These are phyloP conservation scores for Iselma pallidipennis DNA, from an alignment of 2,888 invertebrate genomes.

Conservation along the genomic window DNA sequence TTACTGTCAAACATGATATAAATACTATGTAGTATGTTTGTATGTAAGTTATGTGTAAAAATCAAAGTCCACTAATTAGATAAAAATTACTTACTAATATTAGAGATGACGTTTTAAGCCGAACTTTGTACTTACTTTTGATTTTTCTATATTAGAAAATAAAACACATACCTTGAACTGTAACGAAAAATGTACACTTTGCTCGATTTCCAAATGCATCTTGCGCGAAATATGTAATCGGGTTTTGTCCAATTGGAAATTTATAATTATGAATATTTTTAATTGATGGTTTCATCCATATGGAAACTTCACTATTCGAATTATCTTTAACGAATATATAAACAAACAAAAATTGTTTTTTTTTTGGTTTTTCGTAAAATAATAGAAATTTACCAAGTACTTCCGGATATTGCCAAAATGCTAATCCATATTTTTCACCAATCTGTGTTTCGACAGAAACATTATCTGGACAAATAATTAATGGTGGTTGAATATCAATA, in stretches of 20 bases:
- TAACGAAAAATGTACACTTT: conserved; percentile 64
- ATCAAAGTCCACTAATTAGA: too few species aligned
- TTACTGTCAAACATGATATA: too few species aligned
- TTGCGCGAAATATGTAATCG: conserved; percentile 65
- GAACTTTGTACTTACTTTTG: too few species aligned
- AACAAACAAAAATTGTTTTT: conserved; percentile 31
- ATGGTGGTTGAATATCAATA: conserved; percentile 64
- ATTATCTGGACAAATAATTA: conserved; percentile 62
- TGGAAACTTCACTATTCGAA: conserved; percentile 59
- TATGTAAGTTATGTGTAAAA: too few species aligned
- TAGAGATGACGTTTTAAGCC: too few species aligned
- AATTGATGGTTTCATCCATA: conserved; percentile 65
- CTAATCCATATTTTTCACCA: conserved; percentile 60
- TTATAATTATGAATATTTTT: conserved; percentile 53
- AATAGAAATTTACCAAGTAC: conserved; percentile 43
- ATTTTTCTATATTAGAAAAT: neutral
- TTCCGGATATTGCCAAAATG: conserved; percentile 58
- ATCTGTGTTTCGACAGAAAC: conserved; percentile 55
- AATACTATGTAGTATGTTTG: too few species aligned
- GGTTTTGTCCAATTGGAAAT: conserved; percentile 63
- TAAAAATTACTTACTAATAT: too few species aligned
- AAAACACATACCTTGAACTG: conserved; percentile 56
- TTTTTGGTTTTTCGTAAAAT: neutral
- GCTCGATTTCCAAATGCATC: conserved; percentile 65
- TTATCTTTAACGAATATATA: too few species aligned